These are phyloP conservation scores for Crypturellus undulatus DNA, from an alignment of 2,113 vertebrate genomes.

Conservation along the genomic window DNA sequence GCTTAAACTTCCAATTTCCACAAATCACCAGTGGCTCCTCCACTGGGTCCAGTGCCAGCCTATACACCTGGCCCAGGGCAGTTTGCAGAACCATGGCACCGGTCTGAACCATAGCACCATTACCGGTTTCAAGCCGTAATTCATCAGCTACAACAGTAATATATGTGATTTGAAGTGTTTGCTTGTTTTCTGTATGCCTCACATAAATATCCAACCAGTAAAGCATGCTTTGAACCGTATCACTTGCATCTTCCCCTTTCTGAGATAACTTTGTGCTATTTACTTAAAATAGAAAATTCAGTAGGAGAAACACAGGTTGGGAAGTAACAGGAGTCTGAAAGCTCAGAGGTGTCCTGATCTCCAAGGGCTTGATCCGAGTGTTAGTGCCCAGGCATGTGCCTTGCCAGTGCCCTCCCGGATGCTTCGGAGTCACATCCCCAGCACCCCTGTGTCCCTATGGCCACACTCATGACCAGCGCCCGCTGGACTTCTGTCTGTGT, in stretches of 20 bases:
- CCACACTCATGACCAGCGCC: background rate
- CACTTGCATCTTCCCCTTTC: background rate
- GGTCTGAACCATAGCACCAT: no score
- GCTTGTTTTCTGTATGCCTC: constrained; percentile 10
- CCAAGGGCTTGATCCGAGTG: background rate
- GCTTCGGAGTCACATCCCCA: accelerated
- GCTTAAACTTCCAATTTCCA: background rate
- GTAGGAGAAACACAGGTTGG: background rate
- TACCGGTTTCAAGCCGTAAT: background rate
- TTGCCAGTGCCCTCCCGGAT: accelerated
- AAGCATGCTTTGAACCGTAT: background rate
- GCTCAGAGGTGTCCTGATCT: background rate
- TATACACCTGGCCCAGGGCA: background rate
- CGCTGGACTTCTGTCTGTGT: no score
- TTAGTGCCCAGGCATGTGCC: background rate
- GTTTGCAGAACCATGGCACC: background rate
- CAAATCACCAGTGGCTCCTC: background rate
- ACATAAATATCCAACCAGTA: constrained; percentile 13
- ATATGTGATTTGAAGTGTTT: background rate
- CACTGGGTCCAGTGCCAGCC: background rate
- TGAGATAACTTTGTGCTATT: background rate
- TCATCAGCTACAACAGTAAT: constrained; percentile 13
- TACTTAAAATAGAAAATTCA: constrained; percentile 29
- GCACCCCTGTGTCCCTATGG: background rate
- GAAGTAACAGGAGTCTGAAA: background rate